phyloP scores from a whole-genome alignment of 2,113 vertebrate species.

The Gnathonemus echidnorhynchus region DNA sequence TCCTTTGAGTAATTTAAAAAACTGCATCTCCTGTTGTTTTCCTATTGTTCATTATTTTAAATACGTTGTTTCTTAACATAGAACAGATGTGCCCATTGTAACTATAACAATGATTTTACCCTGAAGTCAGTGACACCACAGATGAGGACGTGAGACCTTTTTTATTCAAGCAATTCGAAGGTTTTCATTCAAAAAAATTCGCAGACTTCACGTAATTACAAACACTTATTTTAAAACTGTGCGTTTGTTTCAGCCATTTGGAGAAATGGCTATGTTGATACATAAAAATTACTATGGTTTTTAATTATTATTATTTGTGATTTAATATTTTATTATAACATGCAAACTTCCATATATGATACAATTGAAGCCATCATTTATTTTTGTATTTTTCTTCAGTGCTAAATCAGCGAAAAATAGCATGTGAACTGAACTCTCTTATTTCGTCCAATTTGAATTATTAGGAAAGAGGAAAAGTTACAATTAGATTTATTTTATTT shows the following conservation, averaged over 20 bases:
- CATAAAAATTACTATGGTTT: background rate
- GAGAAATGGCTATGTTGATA: background rate
- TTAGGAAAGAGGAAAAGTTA: background rate
- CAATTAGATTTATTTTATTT: background rate
- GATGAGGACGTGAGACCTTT: background rate
- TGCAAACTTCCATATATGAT: background rate
- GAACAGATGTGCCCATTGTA: background rate
- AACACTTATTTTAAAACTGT: background rate
- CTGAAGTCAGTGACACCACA: background rate
- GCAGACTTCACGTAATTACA: background rate
- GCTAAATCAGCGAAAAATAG: background rate
- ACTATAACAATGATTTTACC: background rate
- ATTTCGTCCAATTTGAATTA: background rate
- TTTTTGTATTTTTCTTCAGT: background rate
- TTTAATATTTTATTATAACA: background rate
- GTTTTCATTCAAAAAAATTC: background rate
- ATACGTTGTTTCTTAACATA: background rate
- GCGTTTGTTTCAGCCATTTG: background rate
- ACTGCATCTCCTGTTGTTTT: background rate
- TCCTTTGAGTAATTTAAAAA: background rate
- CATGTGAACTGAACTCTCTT: background rate
- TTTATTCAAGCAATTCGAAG: background rate
- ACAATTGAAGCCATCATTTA: background rate
- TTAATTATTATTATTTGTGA: background rate
- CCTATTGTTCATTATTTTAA: background rate